Conservation (phyloP, 2,113 vertebrate species). For the Myanophis thanlyinensis region DNA sequence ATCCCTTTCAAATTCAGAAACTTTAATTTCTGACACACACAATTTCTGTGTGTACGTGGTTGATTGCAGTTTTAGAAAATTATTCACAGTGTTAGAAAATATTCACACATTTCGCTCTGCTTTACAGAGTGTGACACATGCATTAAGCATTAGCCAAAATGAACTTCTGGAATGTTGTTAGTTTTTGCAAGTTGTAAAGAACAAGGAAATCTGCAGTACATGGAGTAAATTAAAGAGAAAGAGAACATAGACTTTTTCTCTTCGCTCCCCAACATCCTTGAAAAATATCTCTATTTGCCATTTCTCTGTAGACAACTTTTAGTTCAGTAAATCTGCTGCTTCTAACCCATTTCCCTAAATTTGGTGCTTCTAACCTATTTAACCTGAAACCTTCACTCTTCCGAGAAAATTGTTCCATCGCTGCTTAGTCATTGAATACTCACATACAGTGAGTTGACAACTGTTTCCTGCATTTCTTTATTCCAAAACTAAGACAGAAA, state of each 20-base stretch:
- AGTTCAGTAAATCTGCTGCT: neutral
- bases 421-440: neutral
- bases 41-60: neutral
- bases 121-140: neutral
- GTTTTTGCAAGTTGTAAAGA: neutral
- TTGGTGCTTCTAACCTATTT: neutral
- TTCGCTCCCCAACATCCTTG: neutral
- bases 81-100: neutral
- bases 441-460: neutral
- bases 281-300: neutral
- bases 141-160: neutral
- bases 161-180: neutral
- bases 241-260: neutral
- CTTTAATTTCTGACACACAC: neutral
- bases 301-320: neutral
- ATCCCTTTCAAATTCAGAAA: neutral
- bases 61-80: neutral
- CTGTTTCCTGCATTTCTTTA: neutral
- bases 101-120: neutral
- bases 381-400: neutral
- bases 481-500: neutral
- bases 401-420: neutral
- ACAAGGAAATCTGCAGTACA: neutral
- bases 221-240: neutral
- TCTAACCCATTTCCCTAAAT: neutral